Base-by-base conservation (phyloP, 2,888 invertebrate species). In the Euproctis similis region DNA sequence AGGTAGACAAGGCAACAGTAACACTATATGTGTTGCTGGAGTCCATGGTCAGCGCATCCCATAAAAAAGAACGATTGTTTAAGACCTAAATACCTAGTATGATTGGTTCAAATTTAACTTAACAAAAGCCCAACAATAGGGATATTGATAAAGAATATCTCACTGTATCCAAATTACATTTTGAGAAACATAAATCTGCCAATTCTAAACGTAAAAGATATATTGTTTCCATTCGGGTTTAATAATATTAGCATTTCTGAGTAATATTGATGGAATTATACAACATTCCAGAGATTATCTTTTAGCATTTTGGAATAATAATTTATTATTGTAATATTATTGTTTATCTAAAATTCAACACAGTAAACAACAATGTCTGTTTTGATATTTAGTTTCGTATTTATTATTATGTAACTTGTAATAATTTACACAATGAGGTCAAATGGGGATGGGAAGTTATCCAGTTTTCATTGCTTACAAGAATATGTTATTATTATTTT, bases 141-240 rank as follows among this genome's bases (percentile, higher is more conserved):
- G n/a, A n/a, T n/a, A n/a, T n/a, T n/a, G n/a, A n/a, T n/a, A n/a
- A n/a, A n/a, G n/a, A 18, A 27, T 21, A 27, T 39, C 38, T 30
- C 29, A 34, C 12, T 2, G 14, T 14, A 27, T 28, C 22, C 20
- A 21, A 28, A 28, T 28, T 21, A 22, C 2, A 10, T 28, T 21
- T 4, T 21, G 12, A 21, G 12, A 28, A 16, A 21, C 27, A 28
- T 21, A 22, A 21, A 28, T 21, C 14, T 14, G 25, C 5, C 9
- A 30, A 26, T 5, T 12, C n/a, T 12, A 13, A 12, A 23, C 8
- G 11, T 9, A 9, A 13, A n/a, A 20, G 20, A 26, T 26, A 20
- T 10, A 26, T 26, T 9, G 5, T 26, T 26, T 26, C 9, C 10
- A 21, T 9, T 21, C 21, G 10, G 21, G 10, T 8, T 23, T 23